phyloP scores from a whole-genome alignment of 2,113 vertebrate species.

The Anguilla rostrata region DNA sequence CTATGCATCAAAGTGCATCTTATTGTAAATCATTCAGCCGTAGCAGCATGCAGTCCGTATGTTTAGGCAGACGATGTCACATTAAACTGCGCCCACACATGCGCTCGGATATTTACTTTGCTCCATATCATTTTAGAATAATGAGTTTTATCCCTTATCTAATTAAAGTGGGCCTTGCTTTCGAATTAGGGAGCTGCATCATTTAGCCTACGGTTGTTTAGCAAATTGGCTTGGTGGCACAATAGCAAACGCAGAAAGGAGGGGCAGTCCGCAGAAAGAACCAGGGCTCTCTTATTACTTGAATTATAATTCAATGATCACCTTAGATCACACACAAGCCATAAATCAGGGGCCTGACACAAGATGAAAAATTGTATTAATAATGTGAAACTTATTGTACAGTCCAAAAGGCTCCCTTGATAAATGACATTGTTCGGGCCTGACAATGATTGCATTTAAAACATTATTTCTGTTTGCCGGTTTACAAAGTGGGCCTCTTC shows the following conservation, averaged over 20 bases:
- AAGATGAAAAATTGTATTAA: constrained; percentile 99
- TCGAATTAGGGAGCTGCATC: constrained; percentile 85
- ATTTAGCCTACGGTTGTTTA: constrained; percentile 87
- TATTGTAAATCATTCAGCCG: constrained; percentile 82
- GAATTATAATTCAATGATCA: constrained; percentile 99
- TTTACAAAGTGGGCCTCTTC: constrained; percentile 85
- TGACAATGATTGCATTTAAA: constrained; percentile 99
- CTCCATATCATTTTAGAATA: constrained; percentile 95
- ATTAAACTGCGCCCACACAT: constrained; percentile 76
- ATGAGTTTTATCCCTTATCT: constrained; percentile 95
- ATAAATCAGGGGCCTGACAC: constrained; percentile 99
- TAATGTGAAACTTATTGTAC: constrained; percentile 99
- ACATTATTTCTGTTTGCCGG: constrained; percentile 98
- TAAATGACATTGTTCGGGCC: constrained; percentile 99
- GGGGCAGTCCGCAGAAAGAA: constrained; percentile 72
- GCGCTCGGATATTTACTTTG: constrained; percentile 86
- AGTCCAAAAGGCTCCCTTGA: constrained; percentile 99
- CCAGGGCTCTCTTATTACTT: constrained; percentile 87
- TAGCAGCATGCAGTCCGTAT: constrained; percentile 81
- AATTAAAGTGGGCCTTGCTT: constrained; percentile 87
- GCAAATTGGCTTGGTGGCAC: constrained; percentile 79
- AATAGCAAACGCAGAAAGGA: constrained; percentile 71
- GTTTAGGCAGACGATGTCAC: constrained; percentile 74
- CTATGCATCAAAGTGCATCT: constrained; percentile 80
- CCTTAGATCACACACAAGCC: constrained; percentile 97